Conservation (phyloP, 2,888 invertebrate species). For the Anthoptus insignis region DNA sequence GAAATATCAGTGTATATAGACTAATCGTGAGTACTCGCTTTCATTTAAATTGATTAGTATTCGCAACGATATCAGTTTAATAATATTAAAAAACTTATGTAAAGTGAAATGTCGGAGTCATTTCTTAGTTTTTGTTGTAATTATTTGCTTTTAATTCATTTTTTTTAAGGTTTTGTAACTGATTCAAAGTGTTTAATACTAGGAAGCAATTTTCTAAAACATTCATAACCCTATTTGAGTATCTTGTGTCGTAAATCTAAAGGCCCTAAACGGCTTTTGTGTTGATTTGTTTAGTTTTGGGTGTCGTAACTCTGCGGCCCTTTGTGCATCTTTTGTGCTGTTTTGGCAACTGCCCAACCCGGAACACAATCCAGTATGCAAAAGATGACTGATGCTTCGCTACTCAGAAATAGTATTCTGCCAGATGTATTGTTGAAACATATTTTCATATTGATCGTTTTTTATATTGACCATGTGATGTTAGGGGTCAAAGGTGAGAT, state of each 20-base stretch:
- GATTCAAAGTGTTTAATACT: too few relatives aligned
- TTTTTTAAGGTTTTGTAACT: too few relatives aligned
- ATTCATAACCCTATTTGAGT: conserved; percentile 12
- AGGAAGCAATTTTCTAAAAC: conserved; percentile 7
- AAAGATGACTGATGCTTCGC: conserved; percentile 39
- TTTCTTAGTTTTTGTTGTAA: too few relatives aligned
- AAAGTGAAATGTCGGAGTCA: too few relatives aligned
- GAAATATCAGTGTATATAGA: too few relatives aligned
- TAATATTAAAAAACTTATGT: too few relatives aligned
- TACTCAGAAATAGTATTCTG: conserved; percentile 47
- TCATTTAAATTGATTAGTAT: too few relatives aligned
- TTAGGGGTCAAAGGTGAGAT: too few relatives aligned
- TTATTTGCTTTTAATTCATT: too few relatives aligned
- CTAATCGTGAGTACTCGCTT: too few relatives aligned
- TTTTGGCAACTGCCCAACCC: conserved; percentile 73
- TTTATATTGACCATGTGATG: too few relatives aligned
- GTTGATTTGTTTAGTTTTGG: conserved; percentile 32
- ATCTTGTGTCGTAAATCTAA: conserved; percentile 24
- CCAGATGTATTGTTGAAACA: background rate
- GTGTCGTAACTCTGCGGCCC: conserved; percentile 56
- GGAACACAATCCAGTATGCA: conserved; percentile 60
- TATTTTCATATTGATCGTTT: background rate
- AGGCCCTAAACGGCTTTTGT: conserved; percentile 25
- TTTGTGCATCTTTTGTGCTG: conserved; percentile 73
- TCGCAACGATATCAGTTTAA: too few relatives aligned